Base-by-base conservation (phyloP, 2,888 invertebrate genomes). In the Acanthopleura granulata region DNA sequence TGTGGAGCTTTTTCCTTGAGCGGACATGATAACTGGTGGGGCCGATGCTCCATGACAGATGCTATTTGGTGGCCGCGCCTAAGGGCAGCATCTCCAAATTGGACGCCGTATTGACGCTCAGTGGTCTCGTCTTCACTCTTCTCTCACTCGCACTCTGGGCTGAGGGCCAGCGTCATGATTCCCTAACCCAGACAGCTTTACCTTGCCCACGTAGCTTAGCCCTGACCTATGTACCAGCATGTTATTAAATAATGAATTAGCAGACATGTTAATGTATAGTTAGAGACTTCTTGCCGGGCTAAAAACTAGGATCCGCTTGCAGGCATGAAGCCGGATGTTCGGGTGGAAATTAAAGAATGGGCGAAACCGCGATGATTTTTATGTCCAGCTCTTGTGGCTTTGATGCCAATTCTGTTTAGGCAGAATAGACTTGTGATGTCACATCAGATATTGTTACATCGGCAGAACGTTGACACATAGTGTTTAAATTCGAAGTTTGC, bases 311-410 rank as follows among this genome's bases (percentile, higher is more conserved):
- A 57, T 57, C n/a, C 12, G 57, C 12, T 22, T 40, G 40, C 40
- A 12, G 57, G 18, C 57, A 57, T 57, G 57, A n/a, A 22, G 12
- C 57, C n/a, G 22, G 57, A 22, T n/a, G 57, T 57, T 22, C n/a
- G 22, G 22, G 57, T 57, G 57, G 57, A 57, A 57, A 57, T 57
- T 57, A 57, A 57, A 22, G 57, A 22, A 57, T n/a, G 57, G 57
- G n/a, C 22, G 22, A n/a, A 57, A 12, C 57, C 4, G 57, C 57
- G 12, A 12, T 12, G 22, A 57, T 57, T 57, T 57, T 40, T 40
- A 40, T 12, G 12, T 22, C 14, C 18, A 12, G 22, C 57, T 57
- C 57, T 18, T 57, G 57, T 22, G 1, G 22, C 22, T 57, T 57
- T 57, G 57, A 57, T 57, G n/a, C 18, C 18, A 57, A 18, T 57